Evolutionary conservation across 2,888 invertebrate genomes (phyloP).

Genomic region (Antheraea yamamai): DNA sequence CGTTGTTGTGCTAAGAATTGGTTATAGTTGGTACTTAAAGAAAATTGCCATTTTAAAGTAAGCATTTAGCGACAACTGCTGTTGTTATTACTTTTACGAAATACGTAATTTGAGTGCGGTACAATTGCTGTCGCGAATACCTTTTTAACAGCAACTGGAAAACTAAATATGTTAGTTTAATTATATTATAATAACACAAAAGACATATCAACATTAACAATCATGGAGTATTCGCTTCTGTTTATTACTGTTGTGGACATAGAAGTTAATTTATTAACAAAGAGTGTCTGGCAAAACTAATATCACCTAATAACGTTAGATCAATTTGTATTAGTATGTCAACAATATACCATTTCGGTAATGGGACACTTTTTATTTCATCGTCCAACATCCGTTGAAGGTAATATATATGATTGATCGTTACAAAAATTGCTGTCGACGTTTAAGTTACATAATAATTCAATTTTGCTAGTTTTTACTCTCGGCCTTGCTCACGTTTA

Average conservation of each 20-base stretch:
- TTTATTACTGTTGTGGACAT: slow-evolving; percentile 1
- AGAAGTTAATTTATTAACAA: slow-evolving; percentile 10
- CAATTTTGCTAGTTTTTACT: too few species aligned
- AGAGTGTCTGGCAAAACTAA: slow-evolving; percentile 12
- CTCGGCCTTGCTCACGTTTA: too few species aligned
- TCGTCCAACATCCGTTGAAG: not conserved
- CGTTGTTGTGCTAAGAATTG: too few species aligned
- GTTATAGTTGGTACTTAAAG: too few species aligned
- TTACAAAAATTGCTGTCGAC: not conserved
- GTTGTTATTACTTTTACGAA: too few species aligned
- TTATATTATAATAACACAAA: slow-evolving; percentile 6
- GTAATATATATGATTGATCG: not conserved
- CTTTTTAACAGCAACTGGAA: not conserved
- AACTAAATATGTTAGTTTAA: not conserved
- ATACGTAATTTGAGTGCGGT: too few species aligned
- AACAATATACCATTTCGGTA: not conserved
- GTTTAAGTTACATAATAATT: not conserved
- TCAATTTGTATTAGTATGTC: slow-evolving; percentile 9
- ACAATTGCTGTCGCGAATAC: not conserved
- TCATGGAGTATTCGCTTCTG: not conserved
- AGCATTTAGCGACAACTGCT: too few species aligned
- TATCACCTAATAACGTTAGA: not conserved
- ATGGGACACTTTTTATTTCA: not conserved
- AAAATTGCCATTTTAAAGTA: too few species aligned
- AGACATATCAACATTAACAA: not conserved